Conservation (phyloP, 1,140 invertebrate species). For the Platorchestia sp. region DNA sequence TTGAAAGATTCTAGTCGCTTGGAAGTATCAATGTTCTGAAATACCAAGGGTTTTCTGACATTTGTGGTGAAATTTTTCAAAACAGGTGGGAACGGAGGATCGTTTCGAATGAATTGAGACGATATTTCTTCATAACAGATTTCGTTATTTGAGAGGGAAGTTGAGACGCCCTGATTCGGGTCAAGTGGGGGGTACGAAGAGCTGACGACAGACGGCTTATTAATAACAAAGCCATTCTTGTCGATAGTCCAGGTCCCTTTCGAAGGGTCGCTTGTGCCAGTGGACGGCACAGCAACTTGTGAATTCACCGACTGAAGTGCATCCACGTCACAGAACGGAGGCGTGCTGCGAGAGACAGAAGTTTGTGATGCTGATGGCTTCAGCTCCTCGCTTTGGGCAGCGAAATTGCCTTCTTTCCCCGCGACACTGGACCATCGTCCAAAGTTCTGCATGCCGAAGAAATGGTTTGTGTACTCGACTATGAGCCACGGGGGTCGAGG, state of each 20-base stretch:
- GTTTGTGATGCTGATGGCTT: neutral
- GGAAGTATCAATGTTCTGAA: neutral
- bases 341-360: neutral
- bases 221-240: slow-evolving; percentile 18
- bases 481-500: slow-evolving; percentile 26
- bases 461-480: slow-evolving; percentile 9
- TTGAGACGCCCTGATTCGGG: neutral
- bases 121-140: neutral
- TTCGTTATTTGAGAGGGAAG: neutral
- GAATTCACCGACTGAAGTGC: neutral
- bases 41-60: neutral
- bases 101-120: neutral
- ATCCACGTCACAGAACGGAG: neutral
- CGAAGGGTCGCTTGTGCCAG: neutral
- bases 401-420: neutral
- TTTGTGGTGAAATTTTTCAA: neutral
- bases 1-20: neutral
- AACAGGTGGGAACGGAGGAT: neutral
- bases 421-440: neutral
- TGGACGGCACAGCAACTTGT: neutral
- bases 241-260: neutral
- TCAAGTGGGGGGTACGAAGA: neutral
- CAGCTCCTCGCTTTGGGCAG: neutral
- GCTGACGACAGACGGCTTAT: neutral
- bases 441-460: neutral